phyloP scores from a whole-genome alignment of 53 echinoderm and acorn worm genomes.

The Actinopyga echinites region DNA sequence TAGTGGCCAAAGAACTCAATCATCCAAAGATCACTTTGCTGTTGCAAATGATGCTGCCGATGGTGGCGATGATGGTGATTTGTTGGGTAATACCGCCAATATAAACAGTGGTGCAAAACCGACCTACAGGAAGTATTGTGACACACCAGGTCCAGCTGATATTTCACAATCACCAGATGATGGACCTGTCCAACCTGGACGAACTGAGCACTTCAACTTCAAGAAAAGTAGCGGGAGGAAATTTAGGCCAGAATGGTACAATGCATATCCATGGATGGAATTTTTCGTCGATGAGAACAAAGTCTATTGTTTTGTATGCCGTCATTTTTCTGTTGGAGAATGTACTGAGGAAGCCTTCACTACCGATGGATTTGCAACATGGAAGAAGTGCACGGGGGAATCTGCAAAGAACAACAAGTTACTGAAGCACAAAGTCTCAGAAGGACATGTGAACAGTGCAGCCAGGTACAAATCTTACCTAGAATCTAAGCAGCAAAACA shows the following conservation, averaged over 20 bases:
- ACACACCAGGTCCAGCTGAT: slow-evolving; percentile 23
- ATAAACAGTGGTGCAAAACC: background rate
- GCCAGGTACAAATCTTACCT: slow-evolving; percentile 19
- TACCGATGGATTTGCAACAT: background rate
- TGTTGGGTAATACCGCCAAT: background rate
- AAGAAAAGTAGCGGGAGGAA: background rate
- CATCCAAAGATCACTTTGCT: slow-evolving; percentile 2
- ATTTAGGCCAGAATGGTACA: background rate
- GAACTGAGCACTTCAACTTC: background rate
- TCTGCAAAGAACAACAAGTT: background rate
- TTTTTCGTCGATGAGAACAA: background rate
- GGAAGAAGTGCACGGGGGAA: background rate
- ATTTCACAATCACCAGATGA: slow-evolving; percentile 16
- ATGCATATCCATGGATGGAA: background rate
- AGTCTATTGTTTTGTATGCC: background rate
- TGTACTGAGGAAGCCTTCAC: background rate
- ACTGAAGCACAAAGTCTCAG: background rate
- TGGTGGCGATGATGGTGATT: background rate
- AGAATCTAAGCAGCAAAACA: background rate
- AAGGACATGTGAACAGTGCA: background rate
- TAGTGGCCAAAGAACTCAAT: background rate
- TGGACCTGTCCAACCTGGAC: slow-evolving; percentile 15
- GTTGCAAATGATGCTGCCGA: background rate
- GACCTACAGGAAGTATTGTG: background rate
- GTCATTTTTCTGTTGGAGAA: background rate